Conservation (phyloP, 1,140 invertebrate species). For the Periplaneta americana region DNA sequence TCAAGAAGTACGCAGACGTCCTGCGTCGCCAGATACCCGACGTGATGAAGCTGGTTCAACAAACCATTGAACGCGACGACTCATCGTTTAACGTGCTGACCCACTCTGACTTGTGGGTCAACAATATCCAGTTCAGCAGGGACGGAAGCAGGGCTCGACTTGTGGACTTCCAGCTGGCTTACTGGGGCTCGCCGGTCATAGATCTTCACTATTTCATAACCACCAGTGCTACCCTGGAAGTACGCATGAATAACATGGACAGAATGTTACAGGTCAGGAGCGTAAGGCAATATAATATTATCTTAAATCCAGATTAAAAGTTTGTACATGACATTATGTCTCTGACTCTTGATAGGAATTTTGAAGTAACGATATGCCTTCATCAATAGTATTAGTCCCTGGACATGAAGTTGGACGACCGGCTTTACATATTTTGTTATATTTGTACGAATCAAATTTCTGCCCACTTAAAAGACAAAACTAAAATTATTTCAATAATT, state of each 20-base stretch:
- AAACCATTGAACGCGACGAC: background rate
- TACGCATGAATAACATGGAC: background rate
- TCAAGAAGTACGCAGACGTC: background rate
- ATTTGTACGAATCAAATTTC: too few relatives aligned
- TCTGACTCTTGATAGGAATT: too few relatives aligned
- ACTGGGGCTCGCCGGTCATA: background rate
- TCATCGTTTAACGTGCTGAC: background rate
- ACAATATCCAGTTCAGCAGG: background rate
- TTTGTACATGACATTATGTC: too few relatives aligned
- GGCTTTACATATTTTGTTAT: too few relatives aligned
- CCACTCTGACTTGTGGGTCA: background rate
- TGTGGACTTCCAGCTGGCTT: background rate
- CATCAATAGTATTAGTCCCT: too few relatives aligned
- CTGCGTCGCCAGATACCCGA: background rate
- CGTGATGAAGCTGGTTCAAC: background rate
- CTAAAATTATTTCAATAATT: too few relatives aligned
- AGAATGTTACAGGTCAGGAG: background rate
- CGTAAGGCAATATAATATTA: too few relatives aligned
- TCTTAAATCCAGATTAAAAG: too few relatives aligned
- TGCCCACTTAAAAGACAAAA: too few relatives aligned
- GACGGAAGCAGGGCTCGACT: background rate
- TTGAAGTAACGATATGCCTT: too few relatives aligned
- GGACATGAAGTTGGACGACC: too few relatives aligned
- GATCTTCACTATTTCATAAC: background rate
- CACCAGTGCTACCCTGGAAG: background rate